phyloP scores from a whole-genome alignment of 1,140 invertebrate species.

The Hydropsyche tenuis region DNA sequence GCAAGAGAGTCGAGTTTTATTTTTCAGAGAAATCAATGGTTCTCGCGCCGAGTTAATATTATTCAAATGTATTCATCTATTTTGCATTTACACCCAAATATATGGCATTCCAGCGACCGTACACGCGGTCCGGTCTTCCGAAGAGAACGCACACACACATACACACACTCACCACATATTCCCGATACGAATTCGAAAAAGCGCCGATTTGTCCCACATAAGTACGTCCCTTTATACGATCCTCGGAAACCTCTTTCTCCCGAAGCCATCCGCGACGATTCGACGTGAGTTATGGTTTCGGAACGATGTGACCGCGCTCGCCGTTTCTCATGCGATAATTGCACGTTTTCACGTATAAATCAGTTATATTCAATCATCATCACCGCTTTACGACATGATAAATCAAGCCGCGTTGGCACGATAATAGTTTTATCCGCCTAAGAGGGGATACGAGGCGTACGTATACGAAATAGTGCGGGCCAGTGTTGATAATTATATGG shows the following conservation, averaged over 20 bases:
- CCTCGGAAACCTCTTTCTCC: too few relatives aligned
- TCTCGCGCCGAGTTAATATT: conserved; percentile 24
- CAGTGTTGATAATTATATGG: conserved; percentile 38
- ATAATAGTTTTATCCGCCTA: conserved; percentile 36
- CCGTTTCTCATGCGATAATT: conserved; percentile 35
- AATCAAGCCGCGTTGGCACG: conserved; percentile 35
- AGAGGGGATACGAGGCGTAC: not conserved
- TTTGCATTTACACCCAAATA: conserved; percentile 46
- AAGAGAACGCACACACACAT: not conserved
- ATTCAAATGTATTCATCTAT: conserved; percentile 46
- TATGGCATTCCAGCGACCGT: conserved; percentile 28
- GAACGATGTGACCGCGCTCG: conserved; percentile 33
- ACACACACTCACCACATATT: not conserved
- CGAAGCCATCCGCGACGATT: conserved; percentile 10
- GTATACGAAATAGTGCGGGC: conserved; percentile 34
- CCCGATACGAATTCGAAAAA: conserved; percentile 1
- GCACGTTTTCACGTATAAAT: conserved; percentile 40
- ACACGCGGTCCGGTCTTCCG: not conserved
- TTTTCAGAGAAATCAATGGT: conserved; percentile 10
- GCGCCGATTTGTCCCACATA: conserved; percentile 11
- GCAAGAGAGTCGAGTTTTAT: conserved; percentile 10
- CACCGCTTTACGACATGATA: conserved; percentile 35
- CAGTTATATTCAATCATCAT: conserved; percentile 41
- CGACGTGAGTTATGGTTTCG: conserved; percentile 35
- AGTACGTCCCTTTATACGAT: not conserved